Evolutionary conservation across 2,888 invertebrate species (phyloP), one percentile per base, ranked within the genome.

Genomic region (Steinernema scapterisci): DNA sequence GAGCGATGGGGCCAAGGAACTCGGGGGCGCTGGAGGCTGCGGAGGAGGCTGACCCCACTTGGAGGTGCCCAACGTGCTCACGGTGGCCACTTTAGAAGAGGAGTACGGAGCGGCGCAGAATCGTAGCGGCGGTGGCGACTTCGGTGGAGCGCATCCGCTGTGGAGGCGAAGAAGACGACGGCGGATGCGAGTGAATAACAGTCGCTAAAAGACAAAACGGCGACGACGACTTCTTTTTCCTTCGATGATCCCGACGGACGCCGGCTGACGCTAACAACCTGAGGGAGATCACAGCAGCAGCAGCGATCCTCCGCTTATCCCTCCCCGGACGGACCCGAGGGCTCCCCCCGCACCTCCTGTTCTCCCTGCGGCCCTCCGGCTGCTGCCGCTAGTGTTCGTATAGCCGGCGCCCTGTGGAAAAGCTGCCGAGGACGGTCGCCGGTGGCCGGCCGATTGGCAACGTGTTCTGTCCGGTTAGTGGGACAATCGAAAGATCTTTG

Each of bases 231-330:
- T 63, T 63, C 63, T 63, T 63, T 63, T 31, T 48, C 48, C n/a
- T 48, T 31, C 63, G 63, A 63, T 27, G 63, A 31, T 27, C 27
- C 63, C 48, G 48, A 48, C 48, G 48, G 48, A 63, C 63, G 63
- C 63, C 63, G 63, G 63, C 63, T 63, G 63, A 63, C 63, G 63
- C 63, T 63, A 63, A 63, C 63, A 63, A 63, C 63, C 63, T 63
- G 27, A 38, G 38, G 54, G 21, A 19, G 31, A 63, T 63, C 63
- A 25, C 63, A 63, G 63, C 52, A 52, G 52, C 23, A 19, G 52
- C 63, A 48, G 48, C 38, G 63, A 63, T 63, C 63, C 31, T 63
- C 31, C 63, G 54, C 23, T 25, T 19, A 54, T 54, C 63, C 63
- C 25, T 16, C 63, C 63, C 16, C 38, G 38, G 38, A 38, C 38